A percentile compares a stretch with the other conserved stretches of the same genome.
These are phyloP conservation scores for Nasonia vitripennis DNA, from an alignment of 1,140 invertebrate species.

Conservation along the genomic window DNA sequence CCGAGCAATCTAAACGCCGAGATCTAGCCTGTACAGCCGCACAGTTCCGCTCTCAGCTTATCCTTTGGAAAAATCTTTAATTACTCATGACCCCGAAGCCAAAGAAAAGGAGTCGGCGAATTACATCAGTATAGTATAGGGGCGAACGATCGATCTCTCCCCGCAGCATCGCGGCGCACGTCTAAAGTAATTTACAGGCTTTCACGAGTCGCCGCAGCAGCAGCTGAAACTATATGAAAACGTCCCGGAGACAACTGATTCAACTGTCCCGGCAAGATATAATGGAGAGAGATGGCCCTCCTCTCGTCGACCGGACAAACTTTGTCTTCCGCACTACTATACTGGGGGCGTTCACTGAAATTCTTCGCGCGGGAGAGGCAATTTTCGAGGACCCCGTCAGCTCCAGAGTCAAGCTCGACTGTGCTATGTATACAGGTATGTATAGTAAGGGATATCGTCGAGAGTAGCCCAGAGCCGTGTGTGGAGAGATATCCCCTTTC, in stretches of 20 bases:
- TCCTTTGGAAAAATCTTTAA: background rate
- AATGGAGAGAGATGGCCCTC: background rate
- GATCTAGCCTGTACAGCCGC: background rate
- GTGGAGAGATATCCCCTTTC: background rate
- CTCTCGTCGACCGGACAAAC: background rate
- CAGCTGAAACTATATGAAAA: background rate
- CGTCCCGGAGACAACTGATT: background rate
- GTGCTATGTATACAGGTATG: background rate
- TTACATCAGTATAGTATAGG: background rate
- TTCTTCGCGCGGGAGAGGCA: constrained; percentile 15
- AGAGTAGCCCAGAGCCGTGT: background rate
- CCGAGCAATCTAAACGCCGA: background rate
- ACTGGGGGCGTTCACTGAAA: background rate
- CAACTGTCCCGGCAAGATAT: background rate
- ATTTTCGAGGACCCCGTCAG: background rate
- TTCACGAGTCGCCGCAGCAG: too few species aligned
- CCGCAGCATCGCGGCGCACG: too few species aligned
- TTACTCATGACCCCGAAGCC: background rate
- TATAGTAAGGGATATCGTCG: background rate
- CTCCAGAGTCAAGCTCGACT: background rate
- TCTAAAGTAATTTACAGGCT: background rate
- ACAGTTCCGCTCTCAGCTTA: background rate
- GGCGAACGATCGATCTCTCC: background rate
- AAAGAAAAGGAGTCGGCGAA: background rate
- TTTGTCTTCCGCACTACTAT: background rate